A percentile compares a stretch with the other conserved stretches of the same genome.
phyloP scores from a whole-genome alignment of 2,113 vertebrate species.

The Fulmarus glacialis region DNA sequence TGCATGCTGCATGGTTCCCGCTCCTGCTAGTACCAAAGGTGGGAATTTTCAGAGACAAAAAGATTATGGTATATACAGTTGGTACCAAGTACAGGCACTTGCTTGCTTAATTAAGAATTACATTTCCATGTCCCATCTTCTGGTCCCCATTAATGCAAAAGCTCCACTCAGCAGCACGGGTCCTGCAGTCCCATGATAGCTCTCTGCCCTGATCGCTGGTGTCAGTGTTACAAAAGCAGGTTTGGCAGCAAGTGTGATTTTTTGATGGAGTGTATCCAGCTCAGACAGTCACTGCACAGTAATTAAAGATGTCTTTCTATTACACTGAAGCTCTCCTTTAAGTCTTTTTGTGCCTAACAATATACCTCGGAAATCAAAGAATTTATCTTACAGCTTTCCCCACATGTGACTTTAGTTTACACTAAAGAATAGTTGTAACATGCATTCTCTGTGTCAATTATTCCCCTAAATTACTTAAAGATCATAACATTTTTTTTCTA shows the following conservation, averaged over 20 bases:
- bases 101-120: background rate
- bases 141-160: background rate
- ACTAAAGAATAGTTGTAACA: background rate
- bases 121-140: background rate
- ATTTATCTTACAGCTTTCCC: background rate
- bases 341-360: background rate
- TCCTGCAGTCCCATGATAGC: background rate
- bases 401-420: background rate
- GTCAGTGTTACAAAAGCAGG: background rate
- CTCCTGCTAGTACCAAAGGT: no score
- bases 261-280: background rate
- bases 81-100: background rate
- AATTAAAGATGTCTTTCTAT: background rate
- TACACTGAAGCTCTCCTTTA: background rate
- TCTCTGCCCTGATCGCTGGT: background rate
- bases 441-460: background rate
- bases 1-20: fast-evolving
- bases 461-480: background rate
- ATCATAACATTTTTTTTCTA: background rate
- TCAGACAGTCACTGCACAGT: background rate
- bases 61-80: background rate
- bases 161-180: background rate
- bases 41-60: background rate
- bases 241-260: background rate
- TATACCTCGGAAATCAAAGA: background rate